Evolutionary conservation across 1,140 invertebrate species (phyloP).

Genomic region (Drosophila suzukii): DNA sequence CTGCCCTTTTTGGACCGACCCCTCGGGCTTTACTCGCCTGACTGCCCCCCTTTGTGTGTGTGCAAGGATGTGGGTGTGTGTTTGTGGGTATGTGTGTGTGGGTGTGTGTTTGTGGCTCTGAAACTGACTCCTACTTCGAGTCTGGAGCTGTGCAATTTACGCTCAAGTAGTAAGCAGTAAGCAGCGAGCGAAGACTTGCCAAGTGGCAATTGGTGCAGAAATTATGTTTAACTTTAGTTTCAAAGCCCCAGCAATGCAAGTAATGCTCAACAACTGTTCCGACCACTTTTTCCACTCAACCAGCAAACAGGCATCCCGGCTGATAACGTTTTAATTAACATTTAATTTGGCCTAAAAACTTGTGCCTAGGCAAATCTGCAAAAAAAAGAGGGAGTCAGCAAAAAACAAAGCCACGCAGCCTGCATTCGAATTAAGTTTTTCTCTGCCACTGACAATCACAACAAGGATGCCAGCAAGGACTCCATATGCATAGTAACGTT

Average conservation of each 20-base stretch:
- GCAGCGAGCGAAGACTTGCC: constrained; percentile 48
- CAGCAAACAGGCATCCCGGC: constrained; percentile 5
- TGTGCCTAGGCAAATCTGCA: constrained; percentile 34
- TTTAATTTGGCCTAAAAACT: constrained; percentile 72
- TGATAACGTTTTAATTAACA: constrained; percentile 80
- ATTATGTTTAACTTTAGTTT: constrained; percentile 81
- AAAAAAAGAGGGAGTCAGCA: background rate
- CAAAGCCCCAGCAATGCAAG: constrained; percentile 58
- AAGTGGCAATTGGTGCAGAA: constrained; percentile 79
- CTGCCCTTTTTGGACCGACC: constrained; percentile 36
- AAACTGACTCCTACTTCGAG: constrained; percentile 56
- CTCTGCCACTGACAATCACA: constrained; percentile 58
- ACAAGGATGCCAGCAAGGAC: constrained; percentile 44
- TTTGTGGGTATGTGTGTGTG: constrained; percentile 45
- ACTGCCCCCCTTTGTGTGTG: constrained; percentile 66
- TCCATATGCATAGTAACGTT: constrained; percentile 71
- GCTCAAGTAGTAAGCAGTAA: constrained; percentile 63
- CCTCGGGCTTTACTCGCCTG: constrained; percentile 56
- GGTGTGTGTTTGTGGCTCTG: constrained; percentile 37
- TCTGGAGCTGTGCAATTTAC: constrained; percentile 70
- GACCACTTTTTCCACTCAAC: constrained; percentile 5
- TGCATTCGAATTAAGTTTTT: constrained; percentile 48
- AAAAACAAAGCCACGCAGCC: constrained; percentile 16
- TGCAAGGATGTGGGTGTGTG: constrained; percentile 45
- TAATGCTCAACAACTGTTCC: constrained; percentile 45